Base-by-base conservation (phyloP, 2,888 invertebrate species). In the Matsumyia berberina region DNA sequence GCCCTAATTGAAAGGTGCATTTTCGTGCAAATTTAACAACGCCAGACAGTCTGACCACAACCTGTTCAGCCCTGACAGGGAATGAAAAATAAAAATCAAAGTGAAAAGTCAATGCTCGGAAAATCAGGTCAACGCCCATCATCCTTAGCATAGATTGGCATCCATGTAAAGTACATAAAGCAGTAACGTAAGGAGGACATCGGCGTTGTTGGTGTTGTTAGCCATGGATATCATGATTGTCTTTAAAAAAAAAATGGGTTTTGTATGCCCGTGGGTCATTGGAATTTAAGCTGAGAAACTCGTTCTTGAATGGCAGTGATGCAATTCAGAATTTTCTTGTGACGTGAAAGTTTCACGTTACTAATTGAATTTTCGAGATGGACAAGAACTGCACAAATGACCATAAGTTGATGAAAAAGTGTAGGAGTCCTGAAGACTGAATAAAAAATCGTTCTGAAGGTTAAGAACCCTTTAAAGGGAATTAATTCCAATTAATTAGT, bases 241-340 rank as follows among this genome's bases (percentile, higher is more conserved):
- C 57, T 57, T 4, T 3, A 24, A 24, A 24, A 24, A 35, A 11
- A 35, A 35, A 46, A 69, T 33, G 33, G 5, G 24, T 24, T 37
- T 51, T 24, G 46, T 15, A 17, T 35, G 24, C 35, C 24, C 2
- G 24, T 70, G 69, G 57, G 44, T 70, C 57, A 70, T 57, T 70
- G 55, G 69, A 57, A 29, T 44, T 57, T 44, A 12, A n/a, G 5
- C 19, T 35, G n/a, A 33, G 15, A 55, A 1, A 35, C 2, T 24
- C 24, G 24, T 4, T 3, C 12, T 33, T 29, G 9, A 24, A 37
- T 19, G n/a, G 7, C 6, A 29, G n/a, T 51, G 51, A 29, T 29
- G 49, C n/a, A 49, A 49, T 49, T 29, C 24, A 8, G 46, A 29
- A 29, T 5, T 51, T 51, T 51, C 29, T 49, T 29, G n/a, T 29